Percentiles rank a stretch among this genome's conserved stretches.
Conservation (phyloP, 1,140 invertebrate species). For the Armadillidium nasatum region DNA sequence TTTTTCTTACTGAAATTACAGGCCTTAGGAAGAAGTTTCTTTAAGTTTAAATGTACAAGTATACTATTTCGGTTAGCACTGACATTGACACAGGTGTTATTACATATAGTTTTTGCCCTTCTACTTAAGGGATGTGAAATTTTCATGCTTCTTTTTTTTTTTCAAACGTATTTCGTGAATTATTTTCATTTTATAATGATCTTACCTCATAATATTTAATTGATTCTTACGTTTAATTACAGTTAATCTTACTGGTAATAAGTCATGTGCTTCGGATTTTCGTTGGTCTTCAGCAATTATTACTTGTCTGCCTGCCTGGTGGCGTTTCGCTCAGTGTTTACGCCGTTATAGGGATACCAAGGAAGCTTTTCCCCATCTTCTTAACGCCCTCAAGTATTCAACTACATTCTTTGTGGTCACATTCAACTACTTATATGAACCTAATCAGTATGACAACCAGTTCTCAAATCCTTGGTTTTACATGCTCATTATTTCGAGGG, state of each 20-base stretch:
- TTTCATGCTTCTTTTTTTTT: too few relatives aligned
- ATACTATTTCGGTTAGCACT: too few relatives aligned
- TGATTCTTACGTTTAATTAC: too few relatives aligned
- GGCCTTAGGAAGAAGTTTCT: too few relatives aligned
- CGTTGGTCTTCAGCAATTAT: conserved; percentile 59
- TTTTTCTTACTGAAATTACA: too few relatives aligned
- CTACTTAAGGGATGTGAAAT: too few relatives aligned
- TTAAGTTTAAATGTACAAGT: too few relatives aligned
- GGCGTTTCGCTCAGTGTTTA: conserved; percentile 94
- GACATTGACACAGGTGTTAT: too few relatives aligned
- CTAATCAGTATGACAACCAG: conserved; percentile 52
- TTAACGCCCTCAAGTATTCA: conserved; percentile 97
- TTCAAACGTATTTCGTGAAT: too few relatives aligned
- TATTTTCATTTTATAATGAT: too few relatives aligned
- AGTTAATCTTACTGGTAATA: neutral
- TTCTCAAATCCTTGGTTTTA: conserved; percentile 73
- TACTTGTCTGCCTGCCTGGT: conserved; percentile 90
- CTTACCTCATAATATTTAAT: too few relatives aligned
- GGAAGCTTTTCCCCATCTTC: conserved; percentile 89
- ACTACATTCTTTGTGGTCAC: conserved; percentile 93
- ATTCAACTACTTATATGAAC: conserved; percentile 64
- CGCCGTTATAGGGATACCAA: conserved; percentile 83
- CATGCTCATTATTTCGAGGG: conserved; percentile 40
- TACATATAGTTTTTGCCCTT: too few relatives aligned
- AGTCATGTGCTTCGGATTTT: conserved; percentile 54